Conservation (phyloP, 2,797 vertebrate genomes). For the Macrochelys suwanniensis region DNA sequence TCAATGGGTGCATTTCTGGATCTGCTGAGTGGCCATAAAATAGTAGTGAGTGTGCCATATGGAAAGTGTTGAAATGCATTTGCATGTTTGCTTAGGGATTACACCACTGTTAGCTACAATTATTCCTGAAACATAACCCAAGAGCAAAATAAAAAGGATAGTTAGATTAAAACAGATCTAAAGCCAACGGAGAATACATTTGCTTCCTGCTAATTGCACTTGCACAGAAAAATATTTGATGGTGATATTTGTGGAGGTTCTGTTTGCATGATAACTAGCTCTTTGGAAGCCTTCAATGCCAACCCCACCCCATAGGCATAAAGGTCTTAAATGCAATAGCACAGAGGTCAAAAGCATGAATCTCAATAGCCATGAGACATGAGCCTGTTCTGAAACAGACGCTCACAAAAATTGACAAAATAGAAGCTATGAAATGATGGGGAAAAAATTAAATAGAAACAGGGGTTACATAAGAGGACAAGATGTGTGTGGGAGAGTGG, state of each 20-base stretch:
- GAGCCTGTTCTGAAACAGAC: slow-evolving; percentile 28
- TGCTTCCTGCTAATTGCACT: background rate
- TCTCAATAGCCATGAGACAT: slow-evolving; percentile 41
- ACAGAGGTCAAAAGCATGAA: background rate
- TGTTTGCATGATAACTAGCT: slow-evolving; percentile 4
- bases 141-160: background rate
- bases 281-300: slow-evolving; percentile 4
- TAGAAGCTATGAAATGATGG: background rate
- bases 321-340: slow-evolving; percentile 28
- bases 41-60: rapidly evolving
- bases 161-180: slow-evolving; percentile 4
- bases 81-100: background rate
- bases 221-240: background rate
- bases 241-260: background rate
- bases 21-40: background rate
- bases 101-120: background rate
- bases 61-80: background rate
- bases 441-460: slow-evolving; percentile 16
- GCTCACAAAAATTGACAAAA: slow-evolving; percentile 3
- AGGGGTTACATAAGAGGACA: background rate
- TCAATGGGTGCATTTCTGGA: slow-evolving; percentile 39
- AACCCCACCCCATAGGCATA: rapidly evolving
- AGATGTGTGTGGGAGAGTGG: background rate
- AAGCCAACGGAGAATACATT: background rate
- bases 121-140: slow-evolving; percentile 42